A percentile compares a stretch with the other conserved stretches of the same genome.
These are phyloP conservation scores for Bergia sp. DNA, from an alignment of 92 coral and sea anemone genomes.

Conservation along the genomic window DNA sequence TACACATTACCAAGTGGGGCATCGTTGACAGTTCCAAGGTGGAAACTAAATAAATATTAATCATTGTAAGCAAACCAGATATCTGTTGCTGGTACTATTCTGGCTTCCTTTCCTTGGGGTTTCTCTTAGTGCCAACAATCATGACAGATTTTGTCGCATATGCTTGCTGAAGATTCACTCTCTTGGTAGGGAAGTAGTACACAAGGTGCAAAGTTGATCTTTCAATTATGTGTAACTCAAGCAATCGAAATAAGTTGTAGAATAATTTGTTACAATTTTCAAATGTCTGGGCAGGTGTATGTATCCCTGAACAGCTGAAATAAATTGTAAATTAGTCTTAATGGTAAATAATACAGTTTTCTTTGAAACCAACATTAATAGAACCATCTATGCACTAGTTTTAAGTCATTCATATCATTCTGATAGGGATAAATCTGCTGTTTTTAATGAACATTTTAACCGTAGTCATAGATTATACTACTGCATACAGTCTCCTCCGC, in stretches of 20 bases:
- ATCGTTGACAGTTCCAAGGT: neutral
- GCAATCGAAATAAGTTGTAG: neutral
- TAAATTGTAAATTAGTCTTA: neutral
- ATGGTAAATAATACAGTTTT: neutral
- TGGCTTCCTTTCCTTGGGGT: no score
- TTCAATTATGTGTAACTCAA: neutral
- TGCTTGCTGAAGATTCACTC: neutral
- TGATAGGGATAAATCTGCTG: no score
- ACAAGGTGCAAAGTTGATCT: neutral
- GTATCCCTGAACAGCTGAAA: constrained; percentile 12
- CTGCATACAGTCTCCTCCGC: no score
- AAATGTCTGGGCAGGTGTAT: neutral
- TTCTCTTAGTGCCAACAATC: neutral
- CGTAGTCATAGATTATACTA: no score
- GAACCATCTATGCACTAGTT: neutral
- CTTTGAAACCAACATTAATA: neutral
- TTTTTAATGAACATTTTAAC: no score
- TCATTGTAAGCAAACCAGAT: no score
- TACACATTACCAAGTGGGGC: neutral
- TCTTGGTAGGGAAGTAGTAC: neutral
- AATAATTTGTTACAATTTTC: neutral
- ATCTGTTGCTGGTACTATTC: no score
- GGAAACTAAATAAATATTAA: neutral
- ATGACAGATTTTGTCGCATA: neutral
- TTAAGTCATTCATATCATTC: no score